phyloP scores from a whole-genome alignment of 2,797 vertebrate genomes.

The Champsocephalus esox region DNA sequence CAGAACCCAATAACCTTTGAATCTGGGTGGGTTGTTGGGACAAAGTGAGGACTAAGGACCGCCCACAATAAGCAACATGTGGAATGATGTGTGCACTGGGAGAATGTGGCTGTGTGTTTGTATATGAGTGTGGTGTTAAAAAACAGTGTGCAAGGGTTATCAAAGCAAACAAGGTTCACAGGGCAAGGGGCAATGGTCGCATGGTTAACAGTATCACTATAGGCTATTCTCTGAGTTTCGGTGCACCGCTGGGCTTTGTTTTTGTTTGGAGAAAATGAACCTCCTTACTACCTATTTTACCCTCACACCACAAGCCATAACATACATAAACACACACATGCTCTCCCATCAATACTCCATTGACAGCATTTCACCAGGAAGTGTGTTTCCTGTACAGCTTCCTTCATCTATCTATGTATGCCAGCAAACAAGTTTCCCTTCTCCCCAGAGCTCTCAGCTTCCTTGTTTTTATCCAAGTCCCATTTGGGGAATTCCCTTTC shows the following conservation, averaged over 20 bases:
- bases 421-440: constrained; percentile 56
- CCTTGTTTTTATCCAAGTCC: constrained; percentile 70
- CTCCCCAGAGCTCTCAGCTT: constrained; percentile 67
- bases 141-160: constrained; percentile 54
- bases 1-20: constrained; percentile 68
- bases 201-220: constrained; percentile 49
- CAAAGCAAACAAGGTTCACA: constrained; percentile 64
- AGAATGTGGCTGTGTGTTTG: constrained; percentile 18
- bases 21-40: constrained; percentile 25
- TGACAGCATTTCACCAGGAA: constrained; percentile 42
- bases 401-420: constrained; percentile 48
- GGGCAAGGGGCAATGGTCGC: constrained; percentile 71
- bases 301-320: constrained; percentile 20
- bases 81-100: constrained; percentile 22
- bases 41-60: constrained; percentile 21
- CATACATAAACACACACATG: constrained; percentile 25
- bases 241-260: constrained; percentile 21
- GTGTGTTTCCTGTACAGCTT: constrained; percentile 44
- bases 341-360: constrained; percentile 37
- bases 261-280: constrained; percentile 25
- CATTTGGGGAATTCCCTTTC: constrained; percentile 72
- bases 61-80: constrained; percentile 17
- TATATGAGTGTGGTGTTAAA: constrained; percentile 41
- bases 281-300: constrained; percentile 20
- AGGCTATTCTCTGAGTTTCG: constrained; percentile 51